Percentiles rank a stretch among this genome's conserved stretches.
phyloP scores from a whole-genome alignment of 2,113 vertebrate genomes.

The Saguinus imperator region DNA sequence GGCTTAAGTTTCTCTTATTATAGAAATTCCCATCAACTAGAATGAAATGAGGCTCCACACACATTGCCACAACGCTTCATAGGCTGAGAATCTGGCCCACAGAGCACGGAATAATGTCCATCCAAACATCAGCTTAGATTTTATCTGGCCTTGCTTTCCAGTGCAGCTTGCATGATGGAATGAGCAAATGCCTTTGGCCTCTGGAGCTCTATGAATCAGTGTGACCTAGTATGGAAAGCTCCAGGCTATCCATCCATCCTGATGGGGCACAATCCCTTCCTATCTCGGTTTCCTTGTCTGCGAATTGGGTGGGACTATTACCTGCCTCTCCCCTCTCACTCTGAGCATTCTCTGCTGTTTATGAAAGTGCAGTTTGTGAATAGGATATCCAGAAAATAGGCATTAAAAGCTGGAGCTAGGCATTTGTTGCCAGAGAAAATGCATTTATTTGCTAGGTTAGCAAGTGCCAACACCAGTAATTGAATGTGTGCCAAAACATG shows the following conservation, averaged over 20 bases:
- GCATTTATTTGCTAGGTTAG: slow-evolving; percentile 71
- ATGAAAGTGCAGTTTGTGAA: slow-evolving; percentile 39
- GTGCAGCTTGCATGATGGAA: slow-evolving; percentile 44
- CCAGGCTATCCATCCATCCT: not conserved
- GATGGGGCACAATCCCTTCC: not conserved
- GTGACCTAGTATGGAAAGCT: slow-evolving; percentile 39
- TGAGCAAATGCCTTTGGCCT: slow-evolving; percentile 67
- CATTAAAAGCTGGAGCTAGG: slow-evolving; percentile 35
- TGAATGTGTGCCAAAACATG: slow-evolving; percentile 76
- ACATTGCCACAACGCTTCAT: slow-evolving; percentile 40
- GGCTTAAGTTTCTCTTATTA: slow-evolving; percentile 70
- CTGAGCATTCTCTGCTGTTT: slow-evolving; percentile 17
- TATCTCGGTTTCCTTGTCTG: not conserved
- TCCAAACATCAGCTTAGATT: slow-evolving; percentile 58
- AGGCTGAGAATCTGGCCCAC: slow-evolving; percentile 72
- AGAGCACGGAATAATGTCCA: slow-evolving; percentile 50
- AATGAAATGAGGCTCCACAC: slow-evolving; percentile 48
- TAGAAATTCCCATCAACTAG: slow-evolving; percentile 74
- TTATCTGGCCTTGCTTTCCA: slow-evolving; percentile 55
- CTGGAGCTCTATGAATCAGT: slow-evolving; percentile 62
- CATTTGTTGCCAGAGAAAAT: slow-evolving; percentile 64
- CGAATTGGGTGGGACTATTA: not conserved
- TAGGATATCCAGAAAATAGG: slow-evolving; percentile 36
- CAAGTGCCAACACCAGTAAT: slow-evolving; percentile 72
- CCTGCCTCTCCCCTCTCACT: not conserved